These are phyloP conservation scores for Epizoanthus scotinus DNA, from an alignment of 92 coral and sea anemone species.

Conservation along the genomic window DNA sequence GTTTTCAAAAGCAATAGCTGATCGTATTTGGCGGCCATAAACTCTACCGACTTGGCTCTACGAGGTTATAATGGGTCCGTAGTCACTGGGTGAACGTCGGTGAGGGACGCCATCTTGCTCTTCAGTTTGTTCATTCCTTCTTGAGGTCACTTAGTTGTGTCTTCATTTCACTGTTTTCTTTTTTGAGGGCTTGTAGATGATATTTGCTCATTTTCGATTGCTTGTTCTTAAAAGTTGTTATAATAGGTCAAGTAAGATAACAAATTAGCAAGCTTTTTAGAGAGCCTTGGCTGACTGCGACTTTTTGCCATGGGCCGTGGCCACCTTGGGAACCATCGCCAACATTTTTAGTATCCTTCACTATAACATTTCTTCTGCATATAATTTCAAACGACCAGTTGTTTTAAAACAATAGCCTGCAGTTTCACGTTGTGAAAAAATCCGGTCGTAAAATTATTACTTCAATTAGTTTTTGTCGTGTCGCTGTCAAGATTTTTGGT, in stretches of 20 bases:
- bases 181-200: slow-evolving; percentile 13
- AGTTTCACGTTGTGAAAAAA: no score
- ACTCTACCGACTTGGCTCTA: slow-evolving; percentile 29
- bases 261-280: slow-evolving; percentile 16
- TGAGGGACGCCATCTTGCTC: slow-evolving; percentile 46
- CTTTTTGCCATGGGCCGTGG: slow-evolving; percentile 20
- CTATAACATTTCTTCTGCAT: no score
- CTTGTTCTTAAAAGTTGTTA: slow-evolving; percentile 12
- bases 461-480: no score
- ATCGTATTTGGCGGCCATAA: slow-evolving; percentile 26
- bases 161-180: slow-evolving; percentile 31
- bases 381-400: slow-evolving; percentile 10
- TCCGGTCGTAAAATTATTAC: no score
- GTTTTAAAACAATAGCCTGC: slow-evolving; percentile 1
- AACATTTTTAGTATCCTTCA: slow-evolving; percentile 15
- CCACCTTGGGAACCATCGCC: slow-evolving; percentile 14
- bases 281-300: slow-evolving; percentile 13
- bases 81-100: slow-evolving; percentile 20
- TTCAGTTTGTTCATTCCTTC: slow-evolving; percentile 23
- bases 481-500: no score
- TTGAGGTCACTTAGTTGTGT: slow-evolving; percentile 19
- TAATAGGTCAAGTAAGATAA: slow-evolving; percentile 12
- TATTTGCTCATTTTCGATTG: slow-evolving; percentile 30
- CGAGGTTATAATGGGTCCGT: slow-evolving; percentile 9
- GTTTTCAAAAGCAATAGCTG: slow-evolving; percentile 20